Conservation (phyloP, 92 coral and sea anemone genomes). For the Epizoanthus fatuus region DNA sequence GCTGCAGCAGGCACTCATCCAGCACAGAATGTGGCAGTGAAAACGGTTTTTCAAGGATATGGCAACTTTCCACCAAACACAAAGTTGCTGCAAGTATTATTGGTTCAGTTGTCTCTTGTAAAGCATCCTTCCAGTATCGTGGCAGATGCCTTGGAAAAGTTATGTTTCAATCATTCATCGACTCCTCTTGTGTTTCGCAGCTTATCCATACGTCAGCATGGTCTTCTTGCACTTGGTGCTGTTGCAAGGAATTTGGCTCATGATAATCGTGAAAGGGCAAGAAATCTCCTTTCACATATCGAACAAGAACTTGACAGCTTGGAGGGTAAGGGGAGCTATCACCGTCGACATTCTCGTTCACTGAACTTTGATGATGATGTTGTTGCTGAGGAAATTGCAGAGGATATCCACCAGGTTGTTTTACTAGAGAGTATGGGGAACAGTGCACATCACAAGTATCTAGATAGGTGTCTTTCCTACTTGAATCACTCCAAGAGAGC, state of each 20-base stretch:
- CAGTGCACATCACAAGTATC: background rate
- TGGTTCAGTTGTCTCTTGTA: background rate
- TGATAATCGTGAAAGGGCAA: background rate
- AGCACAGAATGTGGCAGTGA: background rate
- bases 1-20: background rate
- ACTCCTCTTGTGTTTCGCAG: background rate
- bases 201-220: background rate
- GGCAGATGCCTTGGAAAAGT: background rate
- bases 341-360: background rate
- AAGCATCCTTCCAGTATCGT: background rate
- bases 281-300: background rate
- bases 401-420: slow-evolving; percentile 2
- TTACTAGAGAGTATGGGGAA: background rate
- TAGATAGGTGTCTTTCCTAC: background rate
- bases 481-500: background rate
- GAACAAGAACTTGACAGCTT: background rate
- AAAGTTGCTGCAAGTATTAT: background rate
- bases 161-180: background rate
- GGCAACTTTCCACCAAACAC: background rate
- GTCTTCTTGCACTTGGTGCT: slow-evolving; percentile 2
- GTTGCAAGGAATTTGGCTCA: background rate
- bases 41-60: background rate
- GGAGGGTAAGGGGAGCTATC: background rate
- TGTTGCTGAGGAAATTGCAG: background rate
- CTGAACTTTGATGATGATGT: background rate